phyloP scores from a whole-genome alignment of 2,888 invertebrate genomes.

The Lucinisca nassula region DNA sequence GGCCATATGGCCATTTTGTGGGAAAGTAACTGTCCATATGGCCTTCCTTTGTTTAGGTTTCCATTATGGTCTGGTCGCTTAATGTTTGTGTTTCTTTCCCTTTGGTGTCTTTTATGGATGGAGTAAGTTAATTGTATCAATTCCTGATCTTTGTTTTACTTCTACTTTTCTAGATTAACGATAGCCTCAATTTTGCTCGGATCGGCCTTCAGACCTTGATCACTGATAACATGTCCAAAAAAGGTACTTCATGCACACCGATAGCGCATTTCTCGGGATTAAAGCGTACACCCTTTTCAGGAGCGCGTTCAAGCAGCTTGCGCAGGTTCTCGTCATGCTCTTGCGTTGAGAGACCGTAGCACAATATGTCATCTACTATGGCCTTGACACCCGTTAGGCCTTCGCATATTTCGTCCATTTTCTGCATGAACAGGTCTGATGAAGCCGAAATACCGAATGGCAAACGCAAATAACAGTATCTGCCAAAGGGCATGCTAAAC shows the following conservation, averaged over 20 bases:
- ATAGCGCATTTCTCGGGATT: conserved; percentile 53
- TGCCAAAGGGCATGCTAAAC: conserved; percentile 25
- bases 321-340: conserved; percentile 67
- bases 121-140: too few relatives aligned
- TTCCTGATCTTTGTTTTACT: too few relatives aligned
- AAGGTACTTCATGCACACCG: conserved; percentile 43
- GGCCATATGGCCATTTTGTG: too few relatives aligned
- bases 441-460: conserved; percentile 59
- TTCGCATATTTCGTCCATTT: conserved; percentile 44
- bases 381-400: conserved; percentile 29
- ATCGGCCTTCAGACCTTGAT: conserved; percentile 11
- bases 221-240: conserved; percentile 14
- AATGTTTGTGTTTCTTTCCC: too few relatives aligned
- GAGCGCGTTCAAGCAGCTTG: conserved; percentile 43
- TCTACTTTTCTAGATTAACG: too few relatives aligned
- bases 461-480: conserved; percentile 25
- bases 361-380: conserved; percentile 57
- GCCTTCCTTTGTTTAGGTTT: too few relatives aligned
- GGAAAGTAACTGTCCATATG: too few relatives aligned
- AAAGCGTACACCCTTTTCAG: conserved; percentile 39
- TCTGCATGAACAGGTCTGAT: conserved; percentile 56
- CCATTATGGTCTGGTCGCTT: too few relatives aligned
- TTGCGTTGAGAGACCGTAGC: conserved; percentile 27
- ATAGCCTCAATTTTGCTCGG: conserved; percentile 23
- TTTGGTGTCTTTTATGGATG: too few relatives aligned